Base-by-base conservation (phyloP, 2,113 vertebrate genomes). In the Entomyzon cyanotis region DNA sequence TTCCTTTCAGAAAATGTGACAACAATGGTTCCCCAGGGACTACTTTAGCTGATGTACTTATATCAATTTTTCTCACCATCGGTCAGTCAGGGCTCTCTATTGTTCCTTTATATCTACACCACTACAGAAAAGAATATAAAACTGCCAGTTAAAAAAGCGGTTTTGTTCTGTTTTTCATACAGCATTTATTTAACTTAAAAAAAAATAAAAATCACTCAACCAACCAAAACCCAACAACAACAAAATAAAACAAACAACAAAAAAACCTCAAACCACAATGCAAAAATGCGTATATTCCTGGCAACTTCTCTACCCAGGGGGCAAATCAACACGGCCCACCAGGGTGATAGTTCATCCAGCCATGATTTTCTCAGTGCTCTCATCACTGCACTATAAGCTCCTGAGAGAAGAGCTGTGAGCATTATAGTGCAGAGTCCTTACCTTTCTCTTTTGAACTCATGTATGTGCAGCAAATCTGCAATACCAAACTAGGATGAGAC, bases 381-480 rank as follows among this genome's bases (percentile, higher is more conserved):
- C 12, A 39, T 63, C 2, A 1, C 20, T 41, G 4, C 15, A 5
- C 14, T 64, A 6, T 0, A 0, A 59, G 23, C 3, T 88, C 20
- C 20, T 41, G 23, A 71, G 11, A 33, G 28, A 74, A 74, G 44
- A 59, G 5, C 62, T 65, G 15, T 55, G 28, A 93, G 15, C 52
- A 44, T 41, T n/a, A 7, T 5, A 52, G 17, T 4, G 4, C 41
- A 55, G 17, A 39, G 22, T 44, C 21, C 65, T 60, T n/a, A 23
- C 18, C 6, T 41, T 53, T 77, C 13, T 49, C 10, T 60, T 95
- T 64, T 87, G 70, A 76, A 58, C 5, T 41, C 13, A 3, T 5
- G 2, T 49, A 12, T 21, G 12, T n/a, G 8, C n/a, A 82, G 15
- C 28, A 78, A 71, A 46, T 25, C 19, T 71, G 64, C 35, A 68